Conservation (phyloP, 2,888 invertebrate species). For the Platycheirus albimanus region DNA sequence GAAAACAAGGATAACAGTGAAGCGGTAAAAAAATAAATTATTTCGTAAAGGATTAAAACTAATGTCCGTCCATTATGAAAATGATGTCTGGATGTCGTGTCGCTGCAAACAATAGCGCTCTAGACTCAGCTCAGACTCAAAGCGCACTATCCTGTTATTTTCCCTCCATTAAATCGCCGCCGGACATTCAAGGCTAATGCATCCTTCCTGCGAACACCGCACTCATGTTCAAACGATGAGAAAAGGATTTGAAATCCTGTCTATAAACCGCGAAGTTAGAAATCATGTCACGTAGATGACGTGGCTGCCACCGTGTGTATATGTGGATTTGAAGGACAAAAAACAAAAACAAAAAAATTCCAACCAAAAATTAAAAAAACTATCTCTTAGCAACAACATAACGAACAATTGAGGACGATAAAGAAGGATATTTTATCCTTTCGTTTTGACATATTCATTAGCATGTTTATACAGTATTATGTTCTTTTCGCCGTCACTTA, state of each 20-base stretch:
- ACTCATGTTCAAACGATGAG: slow-evolving; percentile 61
- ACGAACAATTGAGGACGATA: slow-evolving; percentile 75
- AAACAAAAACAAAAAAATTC: too few species aligned
- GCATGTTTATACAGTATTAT: slow-evolving; percentile 76
- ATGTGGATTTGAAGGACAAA: slow-evolving; percentile 42
- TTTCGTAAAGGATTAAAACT: slow-evolving; percentile 74
- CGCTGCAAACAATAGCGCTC: slow-evolving; percentile 67
- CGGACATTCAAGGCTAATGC: slow-evolving; percentile 58
- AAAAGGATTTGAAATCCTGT: slow-evolving; percentile 71
- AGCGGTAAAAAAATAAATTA: slow-evolving; percentile 66
- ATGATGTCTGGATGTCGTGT: slow-evolving; percentile 70
- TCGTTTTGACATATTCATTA: slow-evolving; percentile 78
- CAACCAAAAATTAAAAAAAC: too few species aligned
- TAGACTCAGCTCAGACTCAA: slow-evolving; percentile 67
- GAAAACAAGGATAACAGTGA: slow-evolving; percentile 56
- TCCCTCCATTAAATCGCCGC: slow-evolving; percentile 55
- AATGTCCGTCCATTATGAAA: slow-evolving; percentile 73
- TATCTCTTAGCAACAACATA: slow-evolving; percentile 40
- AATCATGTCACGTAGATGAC: slow-evolving; percentile 73
- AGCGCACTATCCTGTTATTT: slow-evolving; percentile 48
- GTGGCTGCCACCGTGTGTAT: slow-evolving; percentile 35
- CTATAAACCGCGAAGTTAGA: slow-evolving; percentile 74
- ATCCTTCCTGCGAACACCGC: slow-evolving; percentile 40
- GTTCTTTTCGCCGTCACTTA: slow-evolving; percentile 76
- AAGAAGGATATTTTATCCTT: slow-evolving; percentile 77